Conservation (phyloP, 1,140 invertebrate genomes). For the Drosophila auraria region DNA sequence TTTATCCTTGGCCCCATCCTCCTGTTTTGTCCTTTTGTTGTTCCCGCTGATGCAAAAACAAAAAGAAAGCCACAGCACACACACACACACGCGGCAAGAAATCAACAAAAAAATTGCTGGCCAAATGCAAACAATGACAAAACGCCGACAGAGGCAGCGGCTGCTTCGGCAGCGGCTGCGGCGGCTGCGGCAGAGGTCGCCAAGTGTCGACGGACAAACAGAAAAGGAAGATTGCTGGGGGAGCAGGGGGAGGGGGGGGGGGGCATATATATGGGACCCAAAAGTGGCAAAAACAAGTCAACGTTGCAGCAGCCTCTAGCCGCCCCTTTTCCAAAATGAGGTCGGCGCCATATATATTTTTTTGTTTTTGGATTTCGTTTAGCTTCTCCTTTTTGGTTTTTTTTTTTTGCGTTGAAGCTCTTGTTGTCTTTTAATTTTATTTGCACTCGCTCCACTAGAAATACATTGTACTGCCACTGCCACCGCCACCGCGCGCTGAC, state of each 20-base stretch:
- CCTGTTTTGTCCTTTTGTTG: background rate
- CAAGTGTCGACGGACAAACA: constrained; percentile 69
- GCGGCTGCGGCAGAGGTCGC: constrained; percentile 60
- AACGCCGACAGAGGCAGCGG: constrained; percentile 61
- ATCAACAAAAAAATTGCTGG: constrained; percentile 49
- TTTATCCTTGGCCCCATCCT: constrained; percentile 13
- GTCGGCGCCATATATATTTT: constrained; percentile 79
- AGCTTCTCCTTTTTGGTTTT: constrained; percentile 49
- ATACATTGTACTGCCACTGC: constrained; percentile 68
- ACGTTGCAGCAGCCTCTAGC: constrained; percentile 16
- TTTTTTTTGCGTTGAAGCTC: constrained; percentile 45
- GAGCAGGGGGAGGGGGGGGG: background rate
- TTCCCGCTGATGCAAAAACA: constrained; percentile 31
- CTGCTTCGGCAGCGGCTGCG: constrained; percentile 32
- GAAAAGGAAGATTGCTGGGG: constrained; percentile 17
- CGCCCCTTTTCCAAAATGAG: constrained; percentile 54
- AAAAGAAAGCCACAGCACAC: constrained; percentile 28
- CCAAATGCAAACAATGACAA: constrained; percentile 83
- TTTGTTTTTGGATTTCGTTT: constrained; percentile 18
- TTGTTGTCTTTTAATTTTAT: constrained; percentile 71
- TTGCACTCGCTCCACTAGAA: constrained; percentile 79
- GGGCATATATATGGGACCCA: constrained; percentile 18
- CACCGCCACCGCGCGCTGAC: constrained; percentile 34
- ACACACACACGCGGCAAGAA: background rate
- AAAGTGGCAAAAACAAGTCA: constrained; percentile 77